Conservation (phyloP, 2,797 vertebrate species). For the Netta rufina region DNA sequence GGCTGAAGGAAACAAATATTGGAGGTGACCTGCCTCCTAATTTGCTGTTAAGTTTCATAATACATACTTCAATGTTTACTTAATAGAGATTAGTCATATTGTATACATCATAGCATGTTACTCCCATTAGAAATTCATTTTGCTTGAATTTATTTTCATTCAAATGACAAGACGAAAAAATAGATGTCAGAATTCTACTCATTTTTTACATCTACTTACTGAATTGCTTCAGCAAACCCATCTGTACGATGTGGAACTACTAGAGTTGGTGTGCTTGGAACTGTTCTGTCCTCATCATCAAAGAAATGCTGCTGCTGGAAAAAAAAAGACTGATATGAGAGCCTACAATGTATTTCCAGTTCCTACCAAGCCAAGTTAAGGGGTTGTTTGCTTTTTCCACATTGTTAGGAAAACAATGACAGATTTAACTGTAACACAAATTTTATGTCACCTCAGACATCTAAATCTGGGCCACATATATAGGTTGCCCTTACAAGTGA, state of each 20-base stretch:
- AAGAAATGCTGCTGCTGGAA: constrained; percentile 89
- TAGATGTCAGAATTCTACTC: neutral
- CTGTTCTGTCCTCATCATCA: constrained; percentile 96
- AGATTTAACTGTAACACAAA: neutral
- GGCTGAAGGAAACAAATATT: rapidly evolving
- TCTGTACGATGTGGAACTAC: constrained; percentile 92
- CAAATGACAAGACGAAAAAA: neutral
- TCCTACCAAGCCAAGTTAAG: neutral
- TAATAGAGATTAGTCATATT: neutral
- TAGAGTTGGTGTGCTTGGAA: constrained; percentile 93
- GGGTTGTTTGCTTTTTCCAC: neutral
- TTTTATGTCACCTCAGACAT: neutral
- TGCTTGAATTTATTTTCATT: neutral
- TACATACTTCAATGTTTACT: neutral
- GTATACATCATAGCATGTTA: neutral
- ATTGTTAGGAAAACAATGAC: neutral
- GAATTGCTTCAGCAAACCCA: constrained; percentile 92
- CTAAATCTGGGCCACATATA: neutral
- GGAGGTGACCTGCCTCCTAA: neutral
- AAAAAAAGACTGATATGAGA: constrained; percentile 33
- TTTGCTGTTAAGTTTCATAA: neutral
- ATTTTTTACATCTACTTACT: constrained; percentile 81
- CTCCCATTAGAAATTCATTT: neutral
- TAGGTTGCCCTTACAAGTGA: rapidly evolving
- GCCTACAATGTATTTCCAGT: neutral